These are phyloP conservation scores for Pocota personata DNA, from an alignment of 2,888 invertebrate genomes.

Conservation along the genomic window DNA sequence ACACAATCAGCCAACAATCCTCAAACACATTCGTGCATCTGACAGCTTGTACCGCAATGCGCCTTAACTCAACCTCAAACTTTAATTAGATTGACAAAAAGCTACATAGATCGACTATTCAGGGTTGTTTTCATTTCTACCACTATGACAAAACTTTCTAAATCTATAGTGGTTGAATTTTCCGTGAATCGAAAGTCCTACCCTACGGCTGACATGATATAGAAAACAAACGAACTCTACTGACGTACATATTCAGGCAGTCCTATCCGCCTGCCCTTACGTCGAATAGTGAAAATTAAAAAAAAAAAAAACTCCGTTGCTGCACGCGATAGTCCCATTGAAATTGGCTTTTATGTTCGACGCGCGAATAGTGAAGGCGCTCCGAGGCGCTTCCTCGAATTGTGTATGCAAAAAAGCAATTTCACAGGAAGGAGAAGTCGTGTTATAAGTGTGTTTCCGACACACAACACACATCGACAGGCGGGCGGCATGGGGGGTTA, in stretches of 20 bases:
- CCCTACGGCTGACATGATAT: not conserved
- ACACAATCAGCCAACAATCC: not conserved
- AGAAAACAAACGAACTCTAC: not conserved
- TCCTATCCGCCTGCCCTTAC: not conserved
- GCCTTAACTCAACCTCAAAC: not conserved
- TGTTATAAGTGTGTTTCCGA: constrained; percentile 21
- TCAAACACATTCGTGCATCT: constrained; percentile 3
- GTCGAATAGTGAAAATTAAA: constrained; percentile 29
- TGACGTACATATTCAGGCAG: constrained; percentile 2
- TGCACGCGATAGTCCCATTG: constrained; percentile 59
- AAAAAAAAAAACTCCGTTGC: constrained; percentile 22
- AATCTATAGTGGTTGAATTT: not conserved
- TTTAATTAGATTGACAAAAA: not conserved
- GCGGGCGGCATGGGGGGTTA: not conserved
- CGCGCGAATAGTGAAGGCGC: not conserved
- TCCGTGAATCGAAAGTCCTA: not conserved
- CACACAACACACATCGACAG: not conserved
- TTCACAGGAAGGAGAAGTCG: constrained; percentile 15
- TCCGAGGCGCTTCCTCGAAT: constrained; percentile 30
- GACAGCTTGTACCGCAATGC: constrained; percentile 7
- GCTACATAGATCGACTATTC: not conserved
- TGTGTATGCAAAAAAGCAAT: constrained; percentile 54
- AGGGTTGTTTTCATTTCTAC: not conserved
- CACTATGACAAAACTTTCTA: not conserved
- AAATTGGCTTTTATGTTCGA: constrained; percentile 38